These are phyloP conservation scores for Pandemis heparana DNA, from an alignment of 2,888 invertebrate species.

Conservation along the genomic window DNA sequence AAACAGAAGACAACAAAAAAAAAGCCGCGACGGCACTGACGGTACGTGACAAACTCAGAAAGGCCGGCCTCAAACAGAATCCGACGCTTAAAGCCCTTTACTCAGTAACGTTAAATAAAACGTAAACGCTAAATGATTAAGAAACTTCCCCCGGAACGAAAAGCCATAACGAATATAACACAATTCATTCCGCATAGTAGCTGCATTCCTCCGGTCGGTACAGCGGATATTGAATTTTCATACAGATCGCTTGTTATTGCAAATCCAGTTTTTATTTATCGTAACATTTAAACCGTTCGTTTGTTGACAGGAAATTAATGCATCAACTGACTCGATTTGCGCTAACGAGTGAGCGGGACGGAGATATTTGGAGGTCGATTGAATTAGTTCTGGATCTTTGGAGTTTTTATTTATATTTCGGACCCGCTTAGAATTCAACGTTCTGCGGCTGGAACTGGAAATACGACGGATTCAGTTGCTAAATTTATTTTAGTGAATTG, in stretches of 20 bases:
- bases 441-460: conserved; percentile 20
- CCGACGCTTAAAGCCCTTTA: conserved; percentile 7
- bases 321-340: conserved; percentile 67
- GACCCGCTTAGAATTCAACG: conserved; percentile 22
- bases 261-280: conserved; percentile 72
- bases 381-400: conserved; percentile 41
- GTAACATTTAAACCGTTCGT: conserved; percentile 67
- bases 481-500: not conserved
- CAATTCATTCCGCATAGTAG: conserved; percentile 67
- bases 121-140: conserved; percentile 37
- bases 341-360: conserved; percentile 56
- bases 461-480: conserved; percentile 7
- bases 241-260: conserved; percentile 76
- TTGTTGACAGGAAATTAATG: conserved; percentile 82
- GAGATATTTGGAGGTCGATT: conserved; percentile 46
- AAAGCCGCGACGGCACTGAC: not conserved
- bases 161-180: conserved; percentile 57
- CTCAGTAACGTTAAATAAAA: conserved; percentile 16
- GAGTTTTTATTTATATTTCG: conserved; percentile 38
- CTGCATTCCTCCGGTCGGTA: conserved; percentile 66
- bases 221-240: conserved; percentile 83
- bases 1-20: conserved; percentile 11
- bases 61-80: conserved; percentile 31
- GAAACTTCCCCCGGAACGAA: conserved; percentile 36
- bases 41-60: conserved; percentile 39